Evolutionary conservation across 1,140 invertebrate species (phyloP), one percentile per base, ranked within the genome.

Genomic region (Lanistes nyassanus): DNA sequence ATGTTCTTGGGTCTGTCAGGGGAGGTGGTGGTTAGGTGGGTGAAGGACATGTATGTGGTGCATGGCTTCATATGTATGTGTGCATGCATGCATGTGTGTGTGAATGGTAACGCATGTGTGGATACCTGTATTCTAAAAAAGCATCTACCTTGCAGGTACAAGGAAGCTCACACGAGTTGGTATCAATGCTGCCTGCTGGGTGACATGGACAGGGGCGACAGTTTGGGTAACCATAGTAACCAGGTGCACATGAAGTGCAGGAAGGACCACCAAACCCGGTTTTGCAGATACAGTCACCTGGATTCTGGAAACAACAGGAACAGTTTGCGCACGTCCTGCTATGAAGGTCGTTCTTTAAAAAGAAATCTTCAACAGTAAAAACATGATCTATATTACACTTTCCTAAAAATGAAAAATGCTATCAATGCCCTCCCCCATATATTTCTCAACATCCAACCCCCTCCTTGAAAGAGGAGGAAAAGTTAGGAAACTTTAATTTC

Each of bases 171-270:
- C 88, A 89, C 56, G 76, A 74, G 16, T 80, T 79, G n/a, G 82
- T 74, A 58, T 85, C 83, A 16, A 80, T 36, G 77, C 82, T 88
- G 9, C 88, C 88, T 9, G 81, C 82, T 53, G 74, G 65, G 67
- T 82, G 83, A 81, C 88, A 89, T 0, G 81, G 84, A 67, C 88
- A 89, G 23, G 80, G 85, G 53, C 81, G 80, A 80, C 88, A 89
- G 51, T 95, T 90, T 0, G 98, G 98, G 90, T 95, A 98, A 69
- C 94, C 95, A 84, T 94, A 98, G 89, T 98, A 98, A 0, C 98
- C 97, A 80, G 71, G 75, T 6, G 84, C 85, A 83, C 89, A 90
- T 34, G 76, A 36, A 21, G 81, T 81, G 83, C 89, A 90, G 13
- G 77, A 78, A 9, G 72, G 77, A 5, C 89, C 89, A 67, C 80